Evolutionary conservation across 2,888 invertebrate species (phyloP), one percentile per base, ranked within the genome.

Genomic region (Rhopalosiphum nymphaeae): DNA sequence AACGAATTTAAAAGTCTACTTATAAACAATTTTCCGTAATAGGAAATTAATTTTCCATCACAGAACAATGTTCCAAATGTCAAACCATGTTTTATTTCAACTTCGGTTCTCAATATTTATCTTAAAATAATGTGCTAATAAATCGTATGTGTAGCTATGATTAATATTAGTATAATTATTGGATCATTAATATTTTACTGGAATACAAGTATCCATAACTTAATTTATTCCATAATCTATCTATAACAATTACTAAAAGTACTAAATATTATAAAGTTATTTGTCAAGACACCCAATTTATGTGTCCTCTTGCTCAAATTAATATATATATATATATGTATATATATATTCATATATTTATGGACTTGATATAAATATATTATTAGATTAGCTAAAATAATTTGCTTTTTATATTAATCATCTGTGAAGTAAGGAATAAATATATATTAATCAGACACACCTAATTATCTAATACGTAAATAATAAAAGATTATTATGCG

Each of bases 301-400:
- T 88, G 49, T 87, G 49, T 92, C 44, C 44, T 92, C 67, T 92
- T 92, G 92, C 92, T 92, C 92, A 92, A 92, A 92, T 92, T 49
- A 13, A 67, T 44, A 88, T 21, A 90, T 67, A 67, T 67, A 67
- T 56, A 87, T n/a, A 89, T 61, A 67, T n/a, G n/a, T 21, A 90
- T 67, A 67, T 67, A 67, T 56, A 87, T n/a, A 89, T 61, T n/a
- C 13, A 61, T n/a, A 36, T 78, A 78, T 78, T 21, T 78, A 78
- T 78, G 36, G 78, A 78, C 78, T 36, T 78, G 21, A 78, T 78
- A 78, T 36, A 9, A 78, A 16, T 21, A 78, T 91, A 84, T 91
- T 42, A 91, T 84, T 84, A 84, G 84, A 29, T 29, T 84, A 91
- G 53, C 84, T 26, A 84, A 53, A 84, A 84, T 0, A 53, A 91